phyloP scores from a whole-genome alignment of 1,140 invertebrate genomes.

The Phocides pigmalion region DNA sequence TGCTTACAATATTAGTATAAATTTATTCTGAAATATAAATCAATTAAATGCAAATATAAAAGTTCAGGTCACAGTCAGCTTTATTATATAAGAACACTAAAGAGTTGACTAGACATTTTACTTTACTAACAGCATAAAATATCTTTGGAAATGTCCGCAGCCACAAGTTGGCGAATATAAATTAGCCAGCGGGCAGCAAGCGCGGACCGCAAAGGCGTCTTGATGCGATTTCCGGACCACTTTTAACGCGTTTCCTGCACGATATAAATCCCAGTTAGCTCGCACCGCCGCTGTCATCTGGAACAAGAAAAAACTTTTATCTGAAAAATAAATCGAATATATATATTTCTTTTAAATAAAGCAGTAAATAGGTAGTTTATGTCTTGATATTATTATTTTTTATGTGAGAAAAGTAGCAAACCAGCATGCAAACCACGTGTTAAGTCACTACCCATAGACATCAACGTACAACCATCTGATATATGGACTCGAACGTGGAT shows the following conservation, averaged over 20 bases:
- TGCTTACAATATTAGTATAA: too few species aligned
- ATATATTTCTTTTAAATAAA: conserved; percentile 2
- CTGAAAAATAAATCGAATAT: conserved; percentile 2
- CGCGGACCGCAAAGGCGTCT: conserved; percentile 62
- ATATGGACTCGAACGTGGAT: too few species aligned
- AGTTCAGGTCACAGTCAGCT: background rate
- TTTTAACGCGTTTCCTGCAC: conserved; percentile 69
- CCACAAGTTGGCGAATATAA: conserved; percentile 39
- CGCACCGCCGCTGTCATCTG: conserved; percentile 32
- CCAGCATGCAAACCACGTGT: too few species aligned
- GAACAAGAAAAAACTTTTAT: conserved; percentile 6
- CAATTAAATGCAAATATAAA: too few species aligned
- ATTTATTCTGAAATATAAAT: too few species aligned
- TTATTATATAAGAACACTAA: background rate
- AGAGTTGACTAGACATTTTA: conserved; percentile 1
- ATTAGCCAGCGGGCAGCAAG: conserved; percentile 49
- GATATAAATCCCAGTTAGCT: conserved; percentile 76
- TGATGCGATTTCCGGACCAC: conserved; percentile 76
- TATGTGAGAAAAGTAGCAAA: too few species aligned
- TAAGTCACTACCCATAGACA: too few species aligned
- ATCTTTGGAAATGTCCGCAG: conserved; percentile 2
- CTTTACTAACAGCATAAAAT: conserved; percentile 1
- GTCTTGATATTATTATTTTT: too few species aligned
- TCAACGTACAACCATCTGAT: too few species aligned
- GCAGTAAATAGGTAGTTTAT: too few species aligned